Evolutionary conservation across 2,797 vertebrate genomes (phyloP), one percentile per base, ranked within the genome.

Genomic region (Spatula clypeata): DNA sequence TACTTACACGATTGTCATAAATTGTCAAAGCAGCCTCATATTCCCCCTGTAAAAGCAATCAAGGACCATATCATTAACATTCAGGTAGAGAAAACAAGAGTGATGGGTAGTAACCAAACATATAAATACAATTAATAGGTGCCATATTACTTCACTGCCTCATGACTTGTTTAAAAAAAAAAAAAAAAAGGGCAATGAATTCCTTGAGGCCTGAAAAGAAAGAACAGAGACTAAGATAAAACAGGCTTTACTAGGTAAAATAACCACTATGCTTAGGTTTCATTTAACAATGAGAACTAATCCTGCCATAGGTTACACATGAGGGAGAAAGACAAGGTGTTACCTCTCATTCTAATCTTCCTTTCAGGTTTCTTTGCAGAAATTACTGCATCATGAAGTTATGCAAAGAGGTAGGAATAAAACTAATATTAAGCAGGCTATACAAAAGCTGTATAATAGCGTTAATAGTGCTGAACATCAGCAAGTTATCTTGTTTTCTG

Each of bases 21-120:
- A 99, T 98, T 27, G 98, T 98, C 97, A 99, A 91, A 12, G 99
- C 99, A 1, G 98, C 98, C 88, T 99, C 99, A 31, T 99, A 99
- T 9, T 99, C 98, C 24, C 98, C 99, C 99, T 99, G 97, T 29
- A 94, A 96, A 97, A 92, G 76, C 86, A 91, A 88, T 53, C 1
- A 2, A 90, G 51, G 23, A 54, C 34, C 16, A 23, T 1, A 4
- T 54, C 45, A 76, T 79, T 64, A 77, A 60, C 0, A 9, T 17
- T 20, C n/a, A 60, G 51, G 36, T 11, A 61, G 18, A 42, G 47
- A 27, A 69, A 53, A 19, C 57, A n/a, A 55, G 81, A 90, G 16
- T 8, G 27, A 54, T 51, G 66, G 61, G 31, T 15, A 92, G 76
- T 20, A 86, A 58, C 42, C 40, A 86, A n/a, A 86, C 19, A 69